Conservation (phyloP, 2,113 vertebrate species). For the Spea multiplicata region DNA sequence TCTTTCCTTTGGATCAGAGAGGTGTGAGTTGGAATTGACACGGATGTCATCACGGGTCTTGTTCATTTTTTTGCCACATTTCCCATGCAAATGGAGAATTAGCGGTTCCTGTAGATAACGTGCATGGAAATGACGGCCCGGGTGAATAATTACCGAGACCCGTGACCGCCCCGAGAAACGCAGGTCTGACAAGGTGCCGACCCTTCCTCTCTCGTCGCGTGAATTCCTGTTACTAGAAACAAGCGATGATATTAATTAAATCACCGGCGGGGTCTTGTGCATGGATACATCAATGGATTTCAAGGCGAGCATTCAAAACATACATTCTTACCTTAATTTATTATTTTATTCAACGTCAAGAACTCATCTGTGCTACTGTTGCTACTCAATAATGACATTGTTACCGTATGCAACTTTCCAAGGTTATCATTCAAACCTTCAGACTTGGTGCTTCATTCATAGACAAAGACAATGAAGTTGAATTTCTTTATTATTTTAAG, state of each 20-base stretch:
- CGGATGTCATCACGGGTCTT: slow-evolving; percentile 68
- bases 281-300: slow-evolving; percentile 47
- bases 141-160: slow-evolving; percentile 70
- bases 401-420: too few species aligned
- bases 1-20: slow-evolving; percentile 60
- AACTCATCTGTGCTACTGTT: too few species aligned
- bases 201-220: slow-evolving; percentile 68
- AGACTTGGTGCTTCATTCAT: too few species aligned
- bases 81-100: slow-evolving; percentile 60
- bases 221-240: slow-evolving; percentile 73
- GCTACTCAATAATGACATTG: too few species aligned
- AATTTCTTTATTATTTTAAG: too few species aligned
- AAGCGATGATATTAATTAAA: slow-evolving; percentile 74
- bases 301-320: slow-evolving; percentile 6
- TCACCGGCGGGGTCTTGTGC: slow-evolving; percentile 60
- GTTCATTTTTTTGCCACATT: slow-evolving; percentile 59
- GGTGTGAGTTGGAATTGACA: slow-evolving; percentile 57
- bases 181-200: slow-evolving; percentile 73
- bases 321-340: neutral
- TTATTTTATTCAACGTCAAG: neutral
- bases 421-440: too few species aligned
- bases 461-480: too few species aligned
- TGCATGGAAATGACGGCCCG: slow-evolving; percentile 63
- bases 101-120: slow-evolving; percentile 61
- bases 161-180: slow-evolving; percentile 61